These are phyloP conservation scores for Anastrepha obliqua DNA, from an alignment of 1,140 invertebrate genomes.

Conservation along the genomic window DNA sequence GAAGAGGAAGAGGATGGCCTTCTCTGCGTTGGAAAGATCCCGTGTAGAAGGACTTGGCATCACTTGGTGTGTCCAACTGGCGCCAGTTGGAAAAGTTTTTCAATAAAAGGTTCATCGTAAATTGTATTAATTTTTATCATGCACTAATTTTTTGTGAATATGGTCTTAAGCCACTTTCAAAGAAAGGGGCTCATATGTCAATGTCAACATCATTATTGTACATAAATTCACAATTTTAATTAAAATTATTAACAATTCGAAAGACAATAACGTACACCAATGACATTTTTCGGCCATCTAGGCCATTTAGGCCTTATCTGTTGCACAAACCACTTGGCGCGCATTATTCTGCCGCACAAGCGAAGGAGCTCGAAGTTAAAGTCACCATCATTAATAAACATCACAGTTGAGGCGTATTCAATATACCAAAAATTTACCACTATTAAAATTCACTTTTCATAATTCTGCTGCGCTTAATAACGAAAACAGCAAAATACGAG, in stretches of 20 bases:
- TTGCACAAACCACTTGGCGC: background rate
- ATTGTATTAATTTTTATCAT: too few relatives aligned
- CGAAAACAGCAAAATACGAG: constrained; percentile 8
- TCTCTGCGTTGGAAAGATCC: too few relatives aligned
- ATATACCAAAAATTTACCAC: constrained; percentile 13
- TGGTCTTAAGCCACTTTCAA: too few relatives aligned
- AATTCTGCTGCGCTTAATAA: constrained; percentile 26
- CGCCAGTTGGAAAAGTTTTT: too few relatives aligned
- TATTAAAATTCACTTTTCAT: constrained; percentile 48
- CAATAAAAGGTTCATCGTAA: too few relatives aligned
- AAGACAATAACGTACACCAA: background rate
- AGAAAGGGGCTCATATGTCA: too few relatives aligned
- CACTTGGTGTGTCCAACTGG: too few relatives aligned
- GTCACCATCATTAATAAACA: constrained; percentile 42
- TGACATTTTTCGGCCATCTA: background rate
- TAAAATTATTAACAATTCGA: background rate
- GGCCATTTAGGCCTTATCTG: background rate
- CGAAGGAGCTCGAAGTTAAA: background rate
- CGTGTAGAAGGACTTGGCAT: too few relatives aligned
- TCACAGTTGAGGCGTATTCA: background rate
- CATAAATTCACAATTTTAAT: background rate
- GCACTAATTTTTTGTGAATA: too few relatives aligned
- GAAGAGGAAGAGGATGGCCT: too few relatives aligned
- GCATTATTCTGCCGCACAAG: background rate
- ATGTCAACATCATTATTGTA: too few relatives aligned